These are phyloP conservation scores for Zaprionus nigranus DNA, from an alignment of 1,140 invertebrate species.

Conservation along the genomic window DNA sequence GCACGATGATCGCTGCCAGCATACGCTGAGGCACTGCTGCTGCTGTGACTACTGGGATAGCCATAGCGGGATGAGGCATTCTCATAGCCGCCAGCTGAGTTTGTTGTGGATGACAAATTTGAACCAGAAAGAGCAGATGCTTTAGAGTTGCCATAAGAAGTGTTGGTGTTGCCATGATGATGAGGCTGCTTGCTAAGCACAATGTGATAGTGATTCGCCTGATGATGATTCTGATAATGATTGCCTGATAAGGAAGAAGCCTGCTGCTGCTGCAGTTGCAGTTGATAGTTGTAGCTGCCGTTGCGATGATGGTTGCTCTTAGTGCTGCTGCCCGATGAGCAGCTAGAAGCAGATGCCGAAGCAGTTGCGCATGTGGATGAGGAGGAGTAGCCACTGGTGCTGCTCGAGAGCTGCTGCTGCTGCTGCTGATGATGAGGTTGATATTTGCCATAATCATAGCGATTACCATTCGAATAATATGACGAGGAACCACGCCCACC, in stretches of 20 bases:
- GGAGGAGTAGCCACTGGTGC: conserved; percentile 3
- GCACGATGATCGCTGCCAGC: conserved; percentile 66
- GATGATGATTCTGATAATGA: conserved; percentile 34
- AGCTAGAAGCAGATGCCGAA: conserved; percentile 52
- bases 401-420: conserved; percentile 17
- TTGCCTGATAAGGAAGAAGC: conserved; percentile 43
- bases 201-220: conserved; percentile 55
- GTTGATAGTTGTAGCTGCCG: conserved; percentile 59
- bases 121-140: conserved; percentile 56
- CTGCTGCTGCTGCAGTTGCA: conserved; percentile 36
- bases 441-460: conserved; percentile 74
- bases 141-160: conserved; percentile 65
- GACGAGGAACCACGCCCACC: conserved; percentile 12
- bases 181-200: conserved; percentile 60
- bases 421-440: conserved; percentile 41
- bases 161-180: conserved; percentile 16
- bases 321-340: conserved; percentile 43
- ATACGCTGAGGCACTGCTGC: conserved; percentile 52
- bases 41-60: conserved; percentile 41
- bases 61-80: conserved; percentile 58
- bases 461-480: conserved; percentile 74
- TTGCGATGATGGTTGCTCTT: conserved; percentile 43
- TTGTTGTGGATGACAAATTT: too few relatives aligned
- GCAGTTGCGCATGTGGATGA: conserved; percentile 9
- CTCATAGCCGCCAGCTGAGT: conserved; percentile 65